Conservation (phyloP, 2,113 vertebrate species). For the Coptodon bakossiorum region DNA sequence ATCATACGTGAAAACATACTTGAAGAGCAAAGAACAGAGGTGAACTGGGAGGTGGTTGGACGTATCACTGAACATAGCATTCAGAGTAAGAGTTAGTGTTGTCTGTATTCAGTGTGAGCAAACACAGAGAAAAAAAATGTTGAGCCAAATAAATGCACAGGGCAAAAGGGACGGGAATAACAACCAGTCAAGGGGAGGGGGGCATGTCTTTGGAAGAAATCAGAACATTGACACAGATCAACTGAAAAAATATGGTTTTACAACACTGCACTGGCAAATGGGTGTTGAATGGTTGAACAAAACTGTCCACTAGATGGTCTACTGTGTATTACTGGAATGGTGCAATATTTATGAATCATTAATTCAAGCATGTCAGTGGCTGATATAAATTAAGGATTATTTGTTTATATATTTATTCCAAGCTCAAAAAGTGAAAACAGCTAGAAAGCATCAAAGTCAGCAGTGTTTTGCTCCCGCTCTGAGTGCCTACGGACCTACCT, state of each 20-base stretch:
- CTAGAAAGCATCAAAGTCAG: neutral
- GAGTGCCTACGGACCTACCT: slow-evolving; percentile 81
- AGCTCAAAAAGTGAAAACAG: slow-evolving; percentile 19
- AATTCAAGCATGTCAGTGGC: slow-evolving; percentile 52
- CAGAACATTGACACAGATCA: slow-evolving; percentile 66
- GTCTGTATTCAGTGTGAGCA: slow-evolving; percentile 75
- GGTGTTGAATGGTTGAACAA: slow-evolving; percentile 68
- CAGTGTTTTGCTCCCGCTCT: neutral
- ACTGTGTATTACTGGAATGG: slow-evolving; percentile 60
- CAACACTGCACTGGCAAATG: slow-evolving; percentile 67
- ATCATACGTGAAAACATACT: slow-evolving; percentile 43
- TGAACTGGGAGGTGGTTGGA: slow-evolving; percentile 43
- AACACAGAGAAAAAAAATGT: slow-evolving; percentile 50
- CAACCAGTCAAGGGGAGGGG: slow-evolving; percentile 31
- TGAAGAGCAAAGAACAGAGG: slow-evolving; percentile 44
- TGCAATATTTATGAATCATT: slow-evolving; percentile 58
- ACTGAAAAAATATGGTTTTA: slow-evolving; percentile 67
- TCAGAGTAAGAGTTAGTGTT: slow-evolving; percentile 68
- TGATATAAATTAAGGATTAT: slow-evolving; percentile 10
- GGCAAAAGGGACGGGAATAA: slow-evolving; percentile 17
- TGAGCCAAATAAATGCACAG: slow-evolving; percentile 55
- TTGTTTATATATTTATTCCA: neutral
- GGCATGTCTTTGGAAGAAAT: slow-evolving; percentile 48
- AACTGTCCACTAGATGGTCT: slow-evolving; percentile 54
- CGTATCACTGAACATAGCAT: slow-evolving; percentile 45